Base-by-base conservation (phyloP, 1,140 invertebrate species). In the Atopsyche davidsoni region DNA sequence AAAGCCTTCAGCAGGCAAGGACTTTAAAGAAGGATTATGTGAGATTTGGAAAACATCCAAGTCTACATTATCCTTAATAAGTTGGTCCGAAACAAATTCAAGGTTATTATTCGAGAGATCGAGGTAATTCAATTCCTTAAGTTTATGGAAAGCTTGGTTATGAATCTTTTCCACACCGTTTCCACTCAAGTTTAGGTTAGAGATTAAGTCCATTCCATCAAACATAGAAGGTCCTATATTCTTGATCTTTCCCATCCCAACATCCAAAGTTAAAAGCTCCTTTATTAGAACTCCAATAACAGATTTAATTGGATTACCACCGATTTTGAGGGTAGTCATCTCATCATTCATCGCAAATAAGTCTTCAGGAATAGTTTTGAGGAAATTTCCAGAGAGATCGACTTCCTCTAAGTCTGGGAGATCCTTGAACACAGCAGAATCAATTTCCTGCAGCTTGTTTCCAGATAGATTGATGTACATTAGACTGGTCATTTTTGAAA, bases 61-160 rank as follows among this genome's bases (percentile, higher is more conserved):
- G 57, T 81, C 75, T 9, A 78, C 72, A 63, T 83, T 85, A 45
- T 76, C 73, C 48, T 76, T 78, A 58, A 86, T 80, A 39, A 85
- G 66, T 60, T 79, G 73, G n/a, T 75, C 74, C 0, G 75, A 79
- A 24, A 84, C 68, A 28, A 76, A 77, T 14, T 79, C 76, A 14
- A 86, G 62, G 28, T 77, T 70, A 59, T 86, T 86, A 53, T 80
- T 73, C 0, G 83, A 85, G 35, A 86, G 67, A 59, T 86, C 83
- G 40, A 86, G 72, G 61, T 79, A 74, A 22, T 75, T 78, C 18
- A 86, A 67, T 36, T 78, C 73, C 41, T 76, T 70, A 2, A 85
- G 65, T 42, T 76, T 67, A 1, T 72, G 65, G 66, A 86, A 84
- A 21, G 82, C 79, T 60, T 81, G 78, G 13, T 78, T 75, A 51